Evolutionary conservation across 2,113 vertebrate genomes (phyloP), one percentile per base, ranked within the genome.

Genomic region (Genyomyrus donnyi): DNA sequence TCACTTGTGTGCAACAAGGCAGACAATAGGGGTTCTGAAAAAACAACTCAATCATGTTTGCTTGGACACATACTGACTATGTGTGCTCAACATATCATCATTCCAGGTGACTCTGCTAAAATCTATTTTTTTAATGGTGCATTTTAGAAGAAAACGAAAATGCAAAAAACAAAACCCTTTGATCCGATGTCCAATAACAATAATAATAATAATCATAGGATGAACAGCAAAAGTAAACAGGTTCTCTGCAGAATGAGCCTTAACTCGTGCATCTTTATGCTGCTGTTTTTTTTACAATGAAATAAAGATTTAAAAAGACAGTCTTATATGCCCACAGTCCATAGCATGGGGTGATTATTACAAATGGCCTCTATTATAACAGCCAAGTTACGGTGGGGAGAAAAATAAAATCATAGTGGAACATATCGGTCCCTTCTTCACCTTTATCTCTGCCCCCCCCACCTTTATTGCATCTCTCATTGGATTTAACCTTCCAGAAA

Each of bases 291-390:
- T 46, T n/a, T 53, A 88, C 27, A 35, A 21, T 58, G 87, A 39
- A 70, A 70, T n/a, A 50, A 89, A 88, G 92, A 91, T 87, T 70
- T 31, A 11, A 31, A 39, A 45, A 90, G 21, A 15, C 91, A 83
- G 91, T 92, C 91, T 93, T 92, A 83, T 92, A 91, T 92, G 92
- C 91, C 85, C 88, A 92, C 93, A 92, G 92, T 91, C 88, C 91
- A 91, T 91, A 93, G 92, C 93, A 94, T 93, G 92, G 92, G 88
- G 93, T 94, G 94, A 95, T 93, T 93, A 92, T 95, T 94, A 95
- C 94, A 95, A 95, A 95, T 95, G 95, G 94, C 93, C 93, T 95
- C 94, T 94, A 95, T 95, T 95, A 95, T 93, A 94, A 94, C 94
- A 93, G 93, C 93, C 93, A 89, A 91, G 94, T 93, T 91, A 92